Base-by-base conservation (phyloP, 2,113 vertebrate species). In the Odocoileus hemionus region DNA sequence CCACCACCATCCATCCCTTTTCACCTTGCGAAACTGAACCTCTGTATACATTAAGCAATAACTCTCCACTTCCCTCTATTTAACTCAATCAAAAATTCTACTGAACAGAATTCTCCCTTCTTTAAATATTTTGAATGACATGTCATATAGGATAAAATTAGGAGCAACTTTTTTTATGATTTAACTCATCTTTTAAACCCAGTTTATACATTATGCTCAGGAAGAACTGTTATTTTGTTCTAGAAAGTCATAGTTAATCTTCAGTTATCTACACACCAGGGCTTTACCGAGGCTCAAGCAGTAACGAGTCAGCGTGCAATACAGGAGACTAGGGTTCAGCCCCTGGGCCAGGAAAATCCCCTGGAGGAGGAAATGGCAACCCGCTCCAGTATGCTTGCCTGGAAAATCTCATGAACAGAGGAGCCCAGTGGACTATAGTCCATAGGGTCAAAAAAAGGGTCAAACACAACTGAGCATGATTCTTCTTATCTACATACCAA, bases 21-120 rank as follows among this genome's bases (percentile, higher is more conserved):
- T 61, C 86, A 86, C 50, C 61, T 43, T n/a, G 5, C 26, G 78
- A 87, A 58, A 57, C 55, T 92, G 30, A 85, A 84, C 92, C 7
- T 43, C 26, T 28, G 7, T n/a, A 23, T 28, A n/a, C 74, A 87
- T 43, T 61, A 80, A 86, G n/a, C 7, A 94, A 25, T 55, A 67
- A n/a, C 26, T 50, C 50, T 19, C 7, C 26, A 33, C 36, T 50
- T 67, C 14, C 4, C 0, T n/a, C 50, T 26, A 60, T n/a, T 82
- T 80, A 76, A 67, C 36, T 33, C 92, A 39, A n/a, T 33, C 43
- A 91, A 92, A 95, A 89, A 82, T 52, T 70, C 36, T n/a, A 79
- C 45, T 55, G 26, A 85, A 76, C 16, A 52, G 79, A 96, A 83
- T 10, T 9, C 6, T 21, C 30, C 21, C 36, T 43, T 95, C 43